Base-by-base conservation (phyloP, 1,140 invertebrate genomes). In the Drosophila neocordata region DNA sequence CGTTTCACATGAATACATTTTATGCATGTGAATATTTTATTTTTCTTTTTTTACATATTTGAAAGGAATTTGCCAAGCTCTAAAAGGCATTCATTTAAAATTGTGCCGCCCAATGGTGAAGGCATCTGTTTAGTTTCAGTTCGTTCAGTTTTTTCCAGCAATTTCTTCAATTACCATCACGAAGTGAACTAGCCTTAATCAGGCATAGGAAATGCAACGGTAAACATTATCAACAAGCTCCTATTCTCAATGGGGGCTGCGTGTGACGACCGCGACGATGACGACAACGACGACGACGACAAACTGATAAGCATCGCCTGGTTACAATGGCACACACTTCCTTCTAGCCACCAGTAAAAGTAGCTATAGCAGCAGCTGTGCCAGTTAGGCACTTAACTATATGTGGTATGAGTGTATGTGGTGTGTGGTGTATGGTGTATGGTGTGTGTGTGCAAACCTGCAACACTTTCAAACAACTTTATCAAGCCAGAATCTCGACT, bases 391-490 rank as follows among this genome's bases (percentile, higher is more conserved):
- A 79, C 60, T 79, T 74, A 88, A 67, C 82, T 80, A 72, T 70
- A 72, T 76, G 65, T 69, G 69, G 64, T 48, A 9, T 48, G 15
- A 48, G 41, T 48, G 15, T 48, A 9, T 1, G 41, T 44, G 38
- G 65, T 67, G 18, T 67, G 58, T 60, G 63, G 65, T 78, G 64
- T 31, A 7, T 31, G 5, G 2, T 4, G 27, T 65, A 74, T 69
- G 65, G 79, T 69, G 73, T 59, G 67, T 69, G 69, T 55, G 62
- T 55, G 69, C 61, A 38, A 41, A 66, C 52, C 72, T 77, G 72
- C 79, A 88, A 88, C 83, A 88, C 83, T 88, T 88, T 79, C 76
- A 88, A 88, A 88, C 83, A 88, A 88, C 83, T 88, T 88, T 88
- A 88, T 88, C 83, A 79, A 70, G 64, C 66, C 63, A 61, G 69